Evolutionary conservation across 92 coral and sea anemone species (phyloP).

Genomic region (Diadumene lineata): DNA sequence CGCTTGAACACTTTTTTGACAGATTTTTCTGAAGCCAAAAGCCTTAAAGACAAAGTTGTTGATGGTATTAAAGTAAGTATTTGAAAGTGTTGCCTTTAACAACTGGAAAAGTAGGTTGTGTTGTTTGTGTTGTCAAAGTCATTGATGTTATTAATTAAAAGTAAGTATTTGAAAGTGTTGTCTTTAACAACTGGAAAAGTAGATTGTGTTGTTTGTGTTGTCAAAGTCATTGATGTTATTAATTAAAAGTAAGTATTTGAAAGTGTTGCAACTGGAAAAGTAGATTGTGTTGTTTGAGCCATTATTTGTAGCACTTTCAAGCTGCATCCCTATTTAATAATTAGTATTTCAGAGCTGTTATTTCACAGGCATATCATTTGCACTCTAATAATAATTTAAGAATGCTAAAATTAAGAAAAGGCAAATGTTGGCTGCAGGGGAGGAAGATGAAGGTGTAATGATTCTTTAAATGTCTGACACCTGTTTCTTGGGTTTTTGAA

Average conservation of each 20-base stretch:
- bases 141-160: conserved; percentile 52
- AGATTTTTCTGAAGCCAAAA: conserved; percentile 80
- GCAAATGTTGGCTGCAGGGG: too few species aligned
- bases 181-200: background rate
- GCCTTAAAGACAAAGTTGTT: conserved; percentile 61
- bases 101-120: background rate
- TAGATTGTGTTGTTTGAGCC: background rate
- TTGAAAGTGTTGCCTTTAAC: background rate
- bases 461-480: too few species aligned
- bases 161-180: conserved; percentile 34
- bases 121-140: conserved; percentile 32
- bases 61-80: conserved; percentile 70
- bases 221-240: conserved; percentile 55
- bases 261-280: background rate
- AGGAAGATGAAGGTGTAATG: too few species aligned
- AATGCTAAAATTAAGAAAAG: too few species aligned
- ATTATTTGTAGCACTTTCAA: conserved; percentile 35
- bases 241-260: conserved; percentile 49
- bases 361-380: background rate
- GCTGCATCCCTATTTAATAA: too few species aligned
- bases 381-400: too few species aligned
- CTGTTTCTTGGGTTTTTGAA: too few species aligned
- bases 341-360: too few species aligned
- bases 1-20: conserved; percentile 3
- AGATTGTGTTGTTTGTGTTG: conserved; percentile 1